Evolutionary conservation across 2,797 vertebrate species (phyloP), one percentile per base, ranked within the genome.

Genomic region (Phoeniculus purpureus): DNA sequence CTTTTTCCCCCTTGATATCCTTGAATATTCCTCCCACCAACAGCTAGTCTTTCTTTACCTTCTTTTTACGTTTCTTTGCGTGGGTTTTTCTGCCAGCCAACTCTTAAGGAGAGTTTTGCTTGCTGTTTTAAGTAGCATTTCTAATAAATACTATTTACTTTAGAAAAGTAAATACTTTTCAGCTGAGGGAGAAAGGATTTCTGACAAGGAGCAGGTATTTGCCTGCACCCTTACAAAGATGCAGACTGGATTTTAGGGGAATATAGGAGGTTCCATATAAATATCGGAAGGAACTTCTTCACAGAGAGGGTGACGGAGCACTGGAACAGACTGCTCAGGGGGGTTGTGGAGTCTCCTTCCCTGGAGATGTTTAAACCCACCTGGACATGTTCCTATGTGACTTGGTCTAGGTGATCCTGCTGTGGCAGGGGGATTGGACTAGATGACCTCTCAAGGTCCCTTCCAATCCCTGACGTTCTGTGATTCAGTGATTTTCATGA

Each of bases 31-130:
- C 84, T 88, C 73, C 85, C 56, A 75, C 81, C 4, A 5, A 95
- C 73, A 91, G 78, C 73, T 65, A 62, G 77, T 91, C 75, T 90
- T 87, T 94, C 85, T 93, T 92, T 87, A 82, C 50, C 27, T 80
- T 51, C 76, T 78, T 95, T 89, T 85, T 94, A 48, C 56, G 6
- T 78, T 81, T 64, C 18, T 76, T 83, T 81, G 81, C 2, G 32
- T 91, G 66, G 70, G 73, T 55, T 90, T 92, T 77, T 60, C 71
- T 95, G 81, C 31, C 78, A 56, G 31, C 40, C 85, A 88, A 61
- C 19, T 81, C 51, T 54, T 68, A 59, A n/a, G 20, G 62, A 74
- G 48, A 71, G 34, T 87, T 75, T 82, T 27, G n/a, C 56, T 79
- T 92, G 93, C 60, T 74, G 54, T 71, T 83, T 91, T 76, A 90